These are phyloP conservation scores for Cheilosia vulpina DNA, from an alignment of 2,888 invertebrate genomes.

Conservation along the genomic window DNA sequence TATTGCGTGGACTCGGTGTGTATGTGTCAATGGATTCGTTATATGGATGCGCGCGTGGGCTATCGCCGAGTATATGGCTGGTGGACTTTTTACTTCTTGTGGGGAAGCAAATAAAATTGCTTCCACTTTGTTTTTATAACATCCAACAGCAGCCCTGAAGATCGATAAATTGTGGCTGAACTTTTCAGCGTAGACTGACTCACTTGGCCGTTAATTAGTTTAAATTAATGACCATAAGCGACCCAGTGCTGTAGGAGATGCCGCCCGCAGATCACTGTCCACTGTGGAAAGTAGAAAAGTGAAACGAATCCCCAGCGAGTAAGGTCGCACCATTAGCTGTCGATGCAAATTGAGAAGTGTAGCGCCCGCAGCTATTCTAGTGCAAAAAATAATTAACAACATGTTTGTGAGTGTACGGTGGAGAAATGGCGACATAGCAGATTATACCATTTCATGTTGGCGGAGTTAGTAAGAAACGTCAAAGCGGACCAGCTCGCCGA, in stretches of 20 bases:
- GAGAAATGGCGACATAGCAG: constrained; percentile 54
- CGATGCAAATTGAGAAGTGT: constrained; percentile 48
- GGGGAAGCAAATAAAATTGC: constrained; percentile 36
- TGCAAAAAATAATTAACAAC: constrained; percentile 53
- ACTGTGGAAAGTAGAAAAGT: background rate
- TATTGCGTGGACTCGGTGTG: constrained; percentile 52
- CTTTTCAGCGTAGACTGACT: constrained; percentile 41
- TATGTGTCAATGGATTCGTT: constrained; percentile 34
- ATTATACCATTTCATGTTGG: constrained; percentile 62
- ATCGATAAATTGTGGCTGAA: constrained; percentile 42
- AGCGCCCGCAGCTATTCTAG: constrained; percentile 37
- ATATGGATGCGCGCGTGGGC: constrained; percentile 52
- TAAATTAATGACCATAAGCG: constrained; percentile 40
- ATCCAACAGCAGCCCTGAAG: constrained; percentile 47
- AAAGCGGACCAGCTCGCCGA: constrained; percentile 24
- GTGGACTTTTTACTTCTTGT: constrained; percentile 68
- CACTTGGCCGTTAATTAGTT: constrained; percentile 30
- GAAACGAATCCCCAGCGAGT: background rate
- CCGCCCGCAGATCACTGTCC: background rate
- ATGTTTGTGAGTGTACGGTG: constrained; percentile 25
- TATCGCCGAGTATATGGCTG: constrained; percentile 10
- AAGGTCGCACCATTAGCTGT: constrained; percentile 1
- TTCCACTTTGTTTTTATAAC: constrained; percentile 40
- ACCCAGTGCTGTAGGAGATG: background rate
- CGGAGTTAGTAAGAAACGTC: constrained; percentile 35